phyloP scores from a whole-genome alignment of 2,113 vertebrate genomes.

The Isichthys henryi region DNA sequence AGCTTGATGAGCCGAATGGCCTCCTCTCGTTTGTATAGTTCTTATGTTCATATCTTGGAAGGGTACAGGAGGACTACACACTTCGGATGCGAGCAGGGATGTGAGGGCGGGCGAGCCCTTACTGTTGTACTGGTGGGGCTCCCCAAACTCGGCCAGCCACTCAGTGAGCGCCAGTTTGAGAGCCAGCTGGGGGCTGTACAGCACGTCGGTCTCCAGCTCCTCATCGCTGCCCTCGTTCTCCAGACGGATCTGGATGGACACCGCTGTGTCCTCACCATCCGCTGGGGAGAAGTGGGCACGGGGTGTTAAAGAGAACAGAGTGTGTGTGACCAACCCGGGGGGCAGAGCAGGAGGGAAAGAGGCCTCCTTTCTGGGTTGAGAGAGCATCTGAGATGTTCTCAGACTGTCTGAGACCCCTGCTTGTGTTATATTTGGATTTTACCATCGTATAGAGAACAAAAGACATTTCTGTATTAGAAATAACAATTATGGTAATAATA shows the following conservation, averaged over 20 bases:
- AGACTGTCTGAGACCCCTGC: not conserved
- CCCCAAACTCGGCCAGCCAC: constrained; percentile 85
- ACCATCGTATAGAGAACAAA: not conserved
- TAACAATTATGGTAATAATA: not conserved
- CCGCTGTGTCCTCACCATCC: constrained; percentile 69
- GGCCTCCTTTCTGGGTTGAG: not conserved
- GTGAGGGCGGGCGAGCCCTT: constrained; percentile 49
- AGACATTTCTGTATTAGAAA: not conserved
- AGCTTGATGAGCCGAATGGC: no score
- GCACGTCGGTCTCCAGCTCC: constrained; percentile 75
- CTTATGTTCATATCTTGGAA: not conserved
- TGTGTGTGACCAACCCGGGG: not conserved
- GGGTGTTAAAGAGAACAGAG: not conserved
- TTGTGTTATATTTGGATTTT: not conserved
- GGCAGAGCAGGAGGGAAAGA: not conserved
- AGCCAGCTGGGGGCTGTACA: constrained; percentile 87
- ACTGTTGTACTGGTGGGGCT: constrained; percentile 77
- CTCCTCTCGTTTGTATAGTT: no score
- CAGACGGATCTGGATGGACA: constrained; percentile 74
- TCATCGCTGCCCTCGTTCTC: constrained; percentile 82
- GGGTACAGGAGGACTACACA: not conserved
- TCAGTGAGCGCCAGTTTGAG: constrained; percentile 80
- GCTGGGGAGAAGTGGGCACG: constrained; percentile 46
- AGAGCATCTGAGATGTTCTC: not conserved
- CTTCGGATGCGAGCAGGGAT: accelerated